Conservation (phyloP, 2,797 vertebrate species). For the Gambusia yucatana region DNA sequence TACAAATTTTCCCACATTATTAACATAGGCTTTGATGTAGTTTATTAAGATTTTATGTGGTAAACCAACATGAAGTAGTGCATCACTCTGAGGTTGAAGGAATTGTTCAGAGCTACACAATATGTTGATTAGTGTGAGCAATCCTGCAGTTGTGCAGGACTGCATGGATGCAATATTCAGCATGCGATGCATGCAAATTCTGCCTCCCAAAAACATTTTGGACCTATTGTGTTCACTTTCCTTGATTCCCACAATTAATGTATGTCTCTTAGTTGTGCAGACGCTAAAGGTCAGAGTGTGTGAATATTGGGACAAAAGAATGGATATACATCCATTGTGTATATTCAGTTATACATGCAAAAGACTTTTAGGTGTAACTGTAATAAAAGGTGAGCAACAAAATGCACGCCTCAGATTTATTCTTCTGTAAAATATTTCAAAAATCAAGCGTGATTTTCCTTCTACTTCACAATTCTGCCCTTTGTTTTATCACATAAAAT, state of each 20-base stretch:
- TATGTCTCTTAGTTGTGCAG: neutral
- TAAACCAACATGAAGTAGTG: neutral
- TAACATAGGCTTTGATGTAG: neutral
- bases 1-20: neutral
- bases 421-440: neutral
- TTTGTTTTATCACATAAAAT: neutral
- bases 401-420: neutral
- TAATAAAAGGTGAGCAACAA: neutral
- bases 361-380: neutral
- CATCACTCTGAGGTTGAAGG: neutral
- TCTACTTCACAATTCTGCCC: neutral
- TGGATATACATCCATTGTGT: neutral
- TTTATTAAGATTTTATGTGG: neutral
- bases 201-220: neutral
- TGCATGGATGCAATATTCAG: neutral
- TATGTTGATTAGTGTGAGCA: neutral
- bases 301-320: neutral
- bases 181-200: neutral
- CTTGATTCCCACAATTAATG: neutral
- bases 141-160: neutral
- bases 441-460: neutral
- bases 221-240: neutral
- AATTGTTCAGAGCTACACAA: neutral
- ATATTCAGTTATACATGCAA: neutral
- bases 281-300: neutral